These are phyloP conservation scores for Galago senegalensis DNA, from an alignment of 2,797 vertebrate genomes.

Conservation along the genomic window DNA sequence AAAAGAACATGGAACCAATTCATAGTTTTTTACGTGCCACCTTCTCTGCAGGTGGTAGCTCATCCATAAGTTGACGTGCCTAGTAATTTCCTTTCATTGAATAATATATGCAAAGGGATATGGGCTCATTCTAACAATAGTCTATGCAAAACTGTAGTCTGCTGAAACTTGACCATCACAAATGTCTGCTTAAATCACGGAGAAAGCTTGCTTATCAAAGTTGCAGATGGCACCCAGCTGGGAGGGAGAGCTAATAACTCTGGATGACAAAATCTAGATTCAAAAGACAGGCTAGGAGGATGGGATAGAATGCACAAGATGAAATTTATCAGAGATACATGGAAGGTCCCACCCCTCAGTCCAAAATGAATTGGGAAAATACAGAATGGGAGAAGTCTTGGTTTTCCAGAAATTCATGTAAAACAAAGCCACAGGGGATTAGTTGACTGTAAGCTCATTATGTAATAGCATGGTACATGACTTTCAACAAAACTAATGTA, in stretches of 20 bases:
- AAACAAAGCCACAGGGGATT: slow-evolving; percentile 74
- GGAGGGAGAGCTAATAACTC: slow-evolving; percentile 57
- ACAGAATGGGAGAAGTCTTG: slow-evolving; percentile 1
- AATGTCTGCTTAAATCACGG: slow-evolving; percentile 42
- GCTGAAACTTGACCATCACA: slow-evolving; percentile 69
- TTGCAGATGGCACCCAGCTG: slow-evolving; percentile 68
- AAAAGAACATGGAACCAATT: slow-evolving; percentile 63
- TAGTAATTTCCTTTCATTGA: slow-evolving; percentile 65
- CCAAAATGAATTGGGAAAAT: slow-evolving; percentile 63
- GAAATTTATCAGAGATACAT: slow-evolving; percentile 49
- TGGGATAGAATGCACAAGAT: slow-evolving; percentile 29
- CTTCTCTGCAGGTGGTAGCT: slow-evolving; percentile 33
- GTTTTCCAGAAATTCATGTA: slow-evolving; percentile 72
- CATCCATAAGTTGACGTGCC: slow-evolving; percentile 24
- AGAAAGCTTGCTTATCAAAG: slow-evolving; percentile 66
- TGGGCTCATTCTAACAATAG: slow-evolving; percentile 68
- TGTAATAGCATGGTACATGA: slow-evolving; percentile 74
- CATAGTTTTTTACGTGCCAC: slow-evolving; percentile 28
- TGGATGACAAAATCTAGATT: slow-evolving; percentile 70
- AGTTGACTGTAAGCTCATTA: slow-evolving; percentile 72
- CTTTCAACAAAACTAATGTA: slow-evolving; percentile 75
- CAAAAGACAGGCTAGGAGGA: slow-evolving; percentile 64
- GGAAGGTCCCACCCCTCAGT: slow-evolving; percentile 34
- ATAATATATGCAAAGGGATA: slow-evolving; percentile 58
- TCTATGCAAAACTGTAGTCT: slow-evolving; percentile 59